These are phyloP conservation scores for Triplophysa rosa DNA, from an alignment of 2,113 vertebrate species.

Conservation along the genomic window DNA sequence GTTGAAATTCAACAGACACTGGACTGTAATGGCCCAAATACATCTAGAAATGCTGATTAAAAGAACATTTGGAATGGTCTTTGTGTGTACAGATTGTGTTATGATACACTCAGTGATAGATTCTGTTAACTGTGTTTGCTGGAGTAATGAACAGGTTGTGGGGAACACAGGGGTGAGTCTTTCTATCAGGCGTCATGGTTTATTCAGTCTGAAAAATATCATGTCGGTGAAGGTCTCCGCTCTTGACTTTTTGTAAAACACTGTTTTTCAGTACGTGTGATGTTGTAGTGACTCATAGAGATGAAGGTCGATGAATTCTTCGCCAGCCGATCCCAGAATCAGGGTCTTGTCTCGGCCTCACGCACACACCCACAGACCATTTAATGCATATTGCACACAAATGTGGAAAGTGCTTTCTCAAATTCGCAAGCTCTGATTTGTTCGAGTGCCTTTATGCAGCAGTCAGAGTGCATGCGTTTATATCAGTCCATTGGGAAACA, in stretches of 20 bases:
- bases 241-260: background rate
- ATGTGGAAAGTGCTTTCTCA: background rate
- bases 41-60: no score
- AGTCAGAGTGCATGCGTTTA: no score
- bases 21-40: no score
- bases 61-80: no score
- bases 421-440: no score
- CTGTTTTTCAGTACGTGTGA: background rate
- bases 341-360: background rate
- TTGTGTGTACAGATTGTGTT: no score
- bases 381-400: background rate
- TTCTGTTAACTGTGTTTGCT: background rate
- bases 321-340: background rate
- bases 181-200: background rate
- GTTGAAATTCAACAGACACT: no score
- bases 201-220: background rate
- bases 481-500: no score
- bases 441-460: no score
- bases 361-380: background rate
- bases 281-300: background rate
- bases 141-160: background rate
- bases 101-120: no score
- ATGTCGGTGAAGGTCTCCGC: background rate
- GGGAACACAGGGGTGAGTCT: background rate
- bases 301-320: background rate